phyloP scores from a whole-genome alignment of 2,797 vertebrate genomes.

The Natrix natrix region DNA sequence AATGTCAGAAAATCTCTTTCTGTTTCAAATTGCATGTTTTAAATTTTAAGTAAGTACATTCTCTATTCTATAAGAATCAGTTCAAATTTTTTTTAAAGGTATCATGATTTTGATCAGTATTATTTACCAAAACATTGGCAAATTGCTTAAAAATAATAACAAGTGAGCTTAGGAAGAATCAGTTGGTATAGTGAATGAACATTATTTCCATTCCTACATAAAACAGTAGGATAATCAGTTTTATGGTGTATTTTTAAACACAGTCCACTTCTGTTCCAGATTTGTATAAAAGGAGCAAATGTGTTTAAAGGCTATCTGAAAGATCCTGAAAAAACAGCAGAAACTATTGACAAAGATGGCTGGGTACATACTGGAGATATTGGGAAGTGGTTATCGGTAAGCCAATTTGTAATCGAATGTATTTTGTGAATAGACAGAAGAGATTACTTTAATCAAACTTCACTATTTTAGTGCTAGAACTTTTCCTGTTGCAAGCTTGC shows the following conservation, averaged over 20 bases:
- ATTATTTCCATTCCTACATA: not conserved
- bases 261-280: conserved; percentile 66
- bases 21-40: not conserved
- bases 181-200: not conserved
- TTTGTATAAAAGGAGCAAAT: conserved; percentile 93
- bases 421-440: not conserved
- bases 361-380: conserved; percentile 98
- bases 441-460: not conserved
- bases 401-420: conserved; percentile 31
- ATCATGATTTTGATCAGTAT: not conserved
- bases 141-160: not conserved
- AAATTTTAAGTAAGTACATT: not conserved
- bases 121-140: not conserved
- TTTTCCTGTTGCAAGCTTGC: not conserved
- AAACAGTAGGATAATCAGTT: not conserved
- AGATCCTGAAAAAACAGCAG: conserved; percentile 86
- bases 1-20: not conserved
- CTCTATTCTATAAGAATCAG: not conserved
- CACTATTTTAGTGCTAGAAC: not conserved
- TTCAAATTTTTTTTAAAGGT: not conserved
- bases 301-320: conserved; percentile 93
- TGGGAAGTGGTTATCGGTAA: conserved; percentile 95
- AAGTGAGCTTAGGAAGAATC: not conserved
- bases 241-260: not conserved
- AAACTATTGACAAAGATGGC: conserved; percentile 86